Conservation (phyloP, 1,140 invertebrate genomes). For the Drosophila asahinai region DNA sequence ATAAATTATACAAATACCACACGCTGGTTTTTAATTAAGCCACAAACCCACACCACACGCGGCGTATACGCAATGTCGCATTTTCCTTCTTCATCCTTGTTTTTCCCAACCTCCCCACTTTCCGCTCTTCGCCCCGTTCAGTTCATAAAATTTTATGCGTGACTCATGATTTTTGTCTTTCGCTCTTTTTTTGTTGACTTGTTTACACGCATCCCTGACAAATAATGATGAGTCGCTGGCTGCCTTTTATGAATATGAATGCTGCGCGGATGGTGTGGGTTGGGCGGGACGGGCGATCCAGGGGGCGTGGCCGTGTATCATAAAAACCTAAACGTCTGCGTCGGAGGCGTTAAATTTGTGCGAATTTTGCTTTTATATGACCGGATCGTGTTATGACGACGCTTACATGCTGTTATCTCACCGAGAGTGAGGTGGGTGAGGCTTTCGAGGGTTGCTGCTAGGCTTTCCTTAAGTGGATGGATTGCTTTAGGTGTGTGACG, state of each 20-base stretch:
- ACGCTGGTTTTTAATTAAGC: constrained; percentile 74
- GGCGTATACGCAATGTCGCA: constrained; percentile 59
- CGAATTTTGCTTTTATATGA: constrained; percentile 68
- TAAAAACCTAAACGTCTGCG: constrained; percentile 71
- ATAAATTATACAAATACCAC: constrained; percentile 30
- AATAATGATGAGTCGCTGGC: constrained; percentile 71
- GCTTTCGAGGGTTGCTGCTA: not conserved
- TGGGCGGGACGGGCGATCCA: not conserved
- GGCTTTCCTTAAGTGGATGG: constrained; percentile 40
- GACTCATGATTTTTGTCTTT: constrained; percentile 67
- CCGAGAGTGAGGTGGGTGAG: not conserved
- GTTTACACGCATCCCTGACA: constrained; percentile 67
- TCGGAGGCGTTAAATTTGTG: constrained; percentile 68
- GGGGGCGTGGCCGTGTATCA: constrained; percentile 22
- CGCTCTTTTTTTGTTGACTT: constrained; percentile 72
- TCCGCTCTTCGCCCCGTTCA: constrained; percentile 20
- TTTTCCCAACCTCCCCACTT: not conserved
- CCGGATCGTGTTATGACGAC: constrained; percentile 72
- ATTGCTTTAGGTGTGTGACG: constrained; percentile 14
- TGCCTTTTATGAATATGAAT: constrained; percentile 78
- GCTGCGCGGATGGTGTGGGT: constrained; percentile 16
- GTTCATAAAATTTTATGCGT: constrained; percentile 76
- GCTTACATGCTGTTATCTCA: constrained; percentile 71
- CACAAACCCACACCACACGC: constrained; percentile 41
- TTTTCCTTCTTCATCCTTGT: constrained; percentile 14